Percentiles rank a stretch among this genome's conserved stretches.
Conservation (phyloP, 2,113 vertebrate species). For the Connochaetes taurinus region DNA sequence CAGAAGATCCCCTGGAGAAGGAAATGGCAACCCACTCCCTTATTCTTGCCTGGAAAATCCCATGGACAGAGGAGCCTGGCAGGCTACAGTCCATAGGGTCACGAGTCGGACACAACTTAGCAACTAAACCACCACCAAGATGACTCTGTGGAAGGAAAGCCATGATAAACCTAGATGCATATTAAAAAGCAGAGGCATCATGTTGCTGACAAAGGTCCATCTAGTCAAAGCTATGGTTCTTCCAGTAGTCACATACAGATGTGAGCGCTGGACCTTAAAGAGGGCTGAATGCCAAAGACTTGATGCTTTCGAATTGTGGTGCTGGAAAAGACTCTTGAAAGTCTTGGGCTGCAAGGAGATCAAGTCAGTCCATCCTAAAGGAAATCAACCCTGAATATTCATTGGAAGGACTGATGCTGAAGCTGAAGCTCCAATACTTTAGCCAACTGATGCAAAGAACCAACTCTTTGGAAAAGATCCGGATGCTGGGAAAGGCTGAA, state of each 20-base stretch:
- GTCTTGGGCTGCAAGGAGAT: neutral
- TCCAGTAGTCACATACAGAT: neutral
- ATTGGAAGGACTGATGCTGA: neutral
- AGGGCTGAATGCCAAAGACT: neutral
- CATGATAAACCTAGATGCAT: neutral
- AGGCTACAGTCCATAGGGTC: neutral
- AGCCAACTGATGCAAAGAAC: neutral
- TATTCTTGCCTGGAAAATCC: neutral
- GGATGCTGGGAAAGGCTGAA: neutral
- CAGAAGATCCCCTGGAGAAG: neutral
- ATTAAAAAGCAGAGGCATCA: neutral
- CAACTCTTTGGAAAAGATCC: neutral
- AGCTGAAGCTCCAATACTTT: neutral
- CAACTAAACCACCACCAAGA: neutral
- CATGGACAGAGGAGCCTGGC: neutral
- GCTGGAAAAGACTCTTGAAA: neutral
- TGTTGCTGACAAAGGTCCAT: neutral
- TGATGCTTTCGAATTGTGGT: neutral
- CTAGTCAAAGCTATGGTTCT: neutral
- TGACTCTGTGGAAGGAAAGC: neutral
- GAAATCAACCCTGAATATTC: neutral
- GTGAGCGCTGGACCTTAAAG: neutral
- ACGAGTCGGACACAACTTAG: neutral
- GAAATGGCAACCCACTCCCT: neutral
- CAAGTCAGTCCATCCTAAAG: neutral